Percentiles rank a stretch among this genome's conserved stretches.
These are phyloP conservation scores for Protosalanx chinensis DNA, from an alignment of 2,797 vertebrate genomes.

Conservation along the genomic window DNA sequence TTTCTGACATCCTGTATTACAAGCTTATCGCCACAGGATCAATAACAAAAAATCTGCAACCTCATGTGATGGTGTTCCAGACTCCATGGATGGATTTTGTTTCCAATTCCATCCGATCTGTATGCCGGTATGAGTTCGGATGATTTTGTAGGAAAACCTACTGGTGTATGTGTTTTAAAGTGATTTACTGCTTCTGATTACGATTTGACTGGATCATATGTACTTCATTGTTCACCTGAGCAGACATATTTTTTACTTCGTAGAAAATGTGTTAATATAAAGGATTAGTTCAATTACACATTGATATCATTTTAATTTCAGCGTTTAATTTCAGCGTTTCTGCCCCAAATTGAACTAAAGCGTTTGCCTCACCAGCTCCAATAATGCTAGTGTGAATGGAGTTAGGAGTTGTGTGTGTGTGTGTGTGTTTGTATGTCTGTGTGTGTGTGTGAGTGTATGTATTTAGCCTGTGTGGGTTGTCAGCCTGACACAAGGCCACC, in stretches of 20 bases:
- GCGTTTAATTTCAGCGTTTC: too few relatives aligned
- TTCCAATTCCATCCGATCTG: constrained; percentile 11
- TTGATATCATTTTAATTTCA: neutral
- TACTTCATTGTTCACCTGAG: too few relatives aligned
- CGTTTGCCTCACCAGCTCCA: neutral
- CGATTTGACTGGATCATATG: too few relatives aligned
- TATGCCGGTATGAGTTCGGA: neutral
- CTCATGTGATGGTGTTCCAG: constrained; percentile 48
- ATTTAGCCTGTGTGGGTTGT: constrained; percentile 18
- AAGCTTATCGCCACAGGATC: constrained; percentile 29
- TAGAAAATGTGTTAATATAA: too few relatives aligned
- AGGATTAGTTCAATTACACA: too few relatives aligned
- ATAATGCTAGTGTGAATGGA: neutral
- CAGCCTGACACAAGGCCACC: constrained; percentile 20
- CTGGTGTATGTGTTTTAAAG: too few relatives aligned
- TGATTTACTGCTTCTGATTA: too few relatives aligned
- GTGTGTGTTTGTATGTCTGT: constrained; percentile 19
- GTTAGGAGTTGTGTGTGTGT: neutral
- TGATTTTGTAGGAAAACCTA: too few relatives aligned
- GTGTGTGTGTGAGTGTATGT: neutral
- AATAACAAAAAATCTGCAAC: constrained; percentile 51
- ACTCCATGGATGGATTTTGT: constrained; percentile 20
- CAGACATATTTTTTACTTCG: too few relatives aligned
- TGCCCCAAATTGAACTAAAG: neutral
- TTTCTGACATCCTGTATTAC: constrained; percentile 44